Base-by-base conservation (phyloP, 2,797 vertebrate genomes). In the Dryobates pubescens region DNA sequence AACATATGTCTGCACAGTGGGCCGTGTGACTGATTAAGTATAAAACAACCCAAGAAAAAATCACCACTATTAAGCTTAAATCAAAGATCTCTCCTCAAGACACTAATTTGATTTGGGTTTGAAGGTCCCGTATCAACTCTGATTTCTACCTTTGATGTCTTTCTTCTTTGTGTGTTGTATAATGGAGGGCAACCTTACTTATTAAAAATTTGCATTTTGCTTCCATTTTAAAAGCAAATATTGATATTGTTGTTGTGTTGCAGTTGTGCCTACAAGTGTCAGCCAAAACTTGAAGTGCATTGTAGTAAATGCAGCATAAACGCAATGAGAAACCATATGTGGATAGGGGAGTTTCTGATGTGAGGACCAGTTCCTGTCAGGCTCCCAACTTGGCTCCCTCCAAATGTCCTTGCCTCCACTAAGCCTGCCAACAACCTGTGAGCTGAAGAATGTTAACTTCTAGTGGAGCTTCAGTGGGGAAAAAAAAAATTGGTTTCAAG, bases 41-140 rank as follows among this genome's bases (percentile, higher is more conserved):
- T 91, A 85, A 96, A 97, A 96, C 91, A 95, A 88, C 92, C 62
- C 1, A 22, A 91, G 83, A 84, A 95, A 97, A 96, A 96, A 90
- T 95, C 81, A 94, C 94, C 92, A 84, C 89, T 95, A 86, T 95
- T 97, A 96, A 96, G 95, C 92, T 91, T 95, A 88, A 97, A 95
- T 97, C 92, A 97, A 97, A 97, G 94, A 94, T 91, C 71, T 95
- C 74, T 95, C 69, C 61, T 93, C 75, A 86, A 86, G 81, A 95
- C 92, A 94, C 90, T 95, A 96, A 96, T 96, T 96, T 96, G 87
- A 95, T 96, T 95, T 93, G 74, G 47, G 78, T 96, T 95, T 94
- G 91, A 93, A 95, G 93, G 91, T 92, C 94, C 58, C 2, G 0
- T 94, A 88, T 93, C 89, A 88, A 62, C 87, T 73, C 79, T 88